These are phyloP conservation scores for Pseudococcus longispinus DNA, from an alignment of 2,888 invertebrate genomes.

Conservation along the genomic window DNA sequence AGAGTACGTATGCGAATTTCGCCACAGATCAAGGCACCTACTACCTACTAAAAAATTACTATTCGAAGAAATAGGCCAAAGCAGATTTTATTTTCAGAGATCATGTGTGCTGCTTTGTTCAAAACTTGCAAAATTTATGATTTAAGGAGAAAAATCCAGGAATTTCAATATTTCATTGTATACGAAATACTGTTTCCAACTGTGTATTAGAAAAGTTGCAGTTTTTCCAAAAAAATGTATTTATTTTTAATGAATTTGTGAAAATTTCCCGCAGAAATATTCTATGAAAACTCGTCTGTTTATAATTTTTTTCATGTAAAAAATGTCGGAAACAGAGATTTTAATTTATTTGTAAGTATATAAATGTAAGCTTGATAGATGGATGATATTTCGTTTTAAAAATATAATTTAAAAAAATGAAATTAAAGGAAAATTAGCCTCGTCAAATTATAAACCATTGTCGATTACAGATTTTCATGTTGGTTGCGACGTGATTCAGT, in stretches of 20 bases:
- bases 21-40: background rate
- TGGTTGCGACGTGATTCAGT: background rate
- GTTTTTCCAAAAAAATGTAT: no score
- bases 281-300: background rate
- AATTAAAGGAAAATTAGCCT: background rate
- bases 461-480: background rate
- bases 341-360: background rate
- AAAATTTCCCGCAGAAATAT: background rate
- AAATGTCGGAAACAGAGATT: background rate
- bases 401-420: background rate
- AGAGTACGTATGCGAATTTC: background rate
- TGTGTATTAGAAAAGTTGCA: no score
- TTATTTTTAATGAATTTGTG: no score
- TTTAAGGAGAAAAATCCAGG: background rate
- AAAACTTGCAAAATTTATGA: background rate
- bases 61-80: background rate
- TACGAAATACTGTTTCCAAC: no score
- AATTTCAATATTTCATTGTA: background rate
- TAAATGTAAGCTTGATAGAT: background rate
- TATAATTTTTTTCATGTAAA: background rate
- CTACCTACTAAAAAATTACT: background rate
- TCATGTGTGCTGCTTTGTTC: background rate
- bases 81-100: background rate
- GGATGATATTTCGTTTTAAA: background rate
- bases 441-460: background rate